Base-by-base conservation (phyloP, 1,140 invertebrate species). In the Gryllus bimaculatus region DNA sequence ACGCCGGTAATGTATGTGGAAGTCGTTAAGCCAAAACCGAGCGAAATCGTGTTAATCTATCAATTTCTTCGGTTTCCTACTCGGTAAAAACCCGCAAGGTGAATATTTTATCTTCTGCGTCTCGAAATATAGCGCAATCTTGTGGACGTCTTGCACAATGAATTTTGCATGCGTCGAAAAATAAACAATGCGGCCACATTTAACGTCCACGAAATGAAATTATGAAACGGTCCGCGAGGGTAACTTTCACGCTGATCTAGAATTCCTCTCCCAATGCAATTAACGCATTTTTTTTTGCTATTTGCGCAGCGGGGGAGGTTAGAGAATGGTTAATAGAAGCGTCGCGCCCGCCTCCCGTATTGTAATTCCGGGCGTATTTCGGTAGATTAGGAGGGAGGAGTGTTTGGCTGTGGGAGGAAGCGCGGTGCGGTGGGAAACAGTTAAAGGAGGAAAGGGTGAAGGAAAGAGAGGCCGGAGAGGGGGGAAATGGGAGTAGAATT, bases 361-460 rank as follows among this genome's bases (percentile, higher is more conserved):
- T 66, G 54, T 66, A 66, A 66, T 66, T 66, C 54, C 54, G 54
- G 18, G 54, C 54, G 54, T 66, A 66, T 66, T 66, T 66, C 54
- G 10, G 54, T 66, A 66, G 54, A 66, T 66, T 66, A 66, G 54
- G 54, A 66, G 54, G 18, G 54, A 66, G 54, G 18, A 18, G 54
- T 13, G 54, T 66, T 39, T 39, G 18, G 54, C 10, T 3, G 54
- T 66, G 54, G 54, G 54, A 66, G 26, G 54, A 66, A 66, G 54
- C 2, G 54, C 10, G 54, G 26, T 39, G 18, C 54, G 54, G 54
- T 66, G 54, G 54, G 54, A 66, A 66, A 66, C 54, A 66, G 54
- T 66, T 66, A 66, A 66, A 66, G 54, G 54, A 66, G 54, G 54
- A 66, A 66, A 66, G 54, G 54, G 54, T 66, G 54, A 66, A 66